phyloP scores from a whole-genome alignment of 2,888 invertebrate species.

The Catocala sponsa region DNA sequence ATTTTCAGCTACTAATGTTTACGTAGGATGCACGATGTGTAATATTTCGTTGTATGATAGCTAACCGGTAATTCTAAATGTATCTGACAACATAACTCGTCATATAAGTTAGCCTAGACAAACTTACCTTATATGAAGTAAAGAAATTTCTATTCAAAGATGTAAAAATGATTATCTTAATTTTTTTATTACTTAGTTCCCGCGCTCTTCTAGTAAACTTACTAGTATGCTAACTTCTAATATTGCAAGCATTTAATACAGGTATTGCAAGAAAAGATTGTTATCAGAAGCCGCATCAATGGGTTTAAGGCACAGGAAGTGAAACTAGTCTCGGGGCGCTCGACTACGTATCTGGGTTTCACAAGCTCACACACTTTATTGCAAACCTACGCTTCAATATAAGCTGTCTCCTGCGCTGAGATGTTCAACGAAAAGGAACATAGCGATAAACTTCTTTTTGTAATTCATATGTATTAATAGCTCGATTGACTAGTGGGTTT shows the following conservation, averaged over 20 bases:
- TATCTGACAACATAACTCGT: no score
- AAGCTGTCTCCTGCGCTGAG: slow-evolving; percentile 19
- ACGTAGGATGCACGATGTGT: slow-evolving; percentile 47
- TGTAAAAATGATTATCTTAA: no score
- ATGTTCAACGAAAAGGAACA: slow-evolving; percentile 19
- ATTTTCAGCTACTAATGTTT: slow-evolving; percentile 44
- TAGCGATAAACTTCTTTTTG: slow-evolving; percentile 24
- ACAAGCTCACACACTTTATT: slow-evolving; percentile 51
- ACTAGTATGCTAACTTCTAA: neutral
- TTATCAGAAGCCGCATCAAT: slow-evolving; percentile 52
- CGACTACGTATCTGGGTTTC: slow-evolving; percentile 45
- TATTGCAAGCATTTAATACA: slow-evolving; percentile 4
- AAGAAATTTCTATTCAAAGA: no score
- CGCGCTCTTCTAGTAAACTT: no score
- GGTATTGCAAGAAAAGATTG: slow-evolving; percentile 37
- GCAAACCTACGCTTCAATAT: slow-evolving; percentile 37
- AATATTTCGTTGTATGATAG: slow-evolving; percentile 37
- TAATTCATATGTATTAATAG: slow-evolving; percentile 15
- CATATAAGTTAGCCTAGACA: no score
- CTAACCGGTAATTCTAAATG: no score
- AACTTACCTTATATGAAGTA: no score
- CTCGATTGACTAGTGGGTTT: slow-evolving; percentile 22
- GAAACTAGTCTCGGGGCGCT: slow-evolving; percentile 62
- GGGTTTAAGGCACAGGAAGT: slow-evolving; percentile 67
- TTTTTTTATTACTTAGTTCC: no score